These are phyloP conservation scores for Deladenus siricidicola DNA, from an alignment of 2,888 invertebrate genomes.

Conservation along the genomic window DNA sequence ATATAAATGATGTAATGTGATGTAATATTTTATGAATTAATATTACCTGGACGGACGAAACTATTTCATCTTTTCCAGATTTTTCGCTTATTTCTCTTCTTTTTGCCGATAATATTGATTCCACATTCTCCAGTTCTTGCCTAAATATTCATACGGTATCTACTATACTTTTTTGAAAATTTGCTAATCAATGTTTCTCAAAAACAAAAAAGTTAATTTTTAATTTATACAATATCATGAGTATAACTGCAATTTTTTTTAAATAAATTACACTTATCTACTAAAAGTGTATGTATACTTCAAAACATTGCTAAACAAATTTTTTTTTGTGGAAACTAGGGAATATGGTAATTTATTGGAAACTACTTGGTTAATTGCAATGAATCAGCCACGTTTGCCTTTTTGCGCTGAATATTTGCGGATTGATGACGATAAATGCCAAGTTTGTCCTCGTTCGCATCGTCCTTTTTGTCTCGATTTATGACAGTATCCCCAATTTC, in stretches of 20 bases:
- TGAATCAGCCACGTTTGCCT: slow-evolving; percentile 67
- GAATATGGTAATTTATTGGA: background rate
- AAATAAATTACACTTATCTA: no score
- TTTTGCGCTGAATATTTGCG: slow-evolving; percentile 65
- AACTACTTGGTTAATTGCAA: slow-evolving; percentile 56
- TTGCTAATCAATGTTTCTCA: no score
- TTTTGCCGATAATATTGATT: slow-evolving; percentile 20
- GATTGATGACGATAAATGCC: slow-evolving; percentile 75
- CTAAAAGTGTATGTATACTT: no score
- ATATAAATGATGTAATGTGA: background rate
- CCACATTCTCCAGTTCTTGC: slow-evolving; percentile 61
- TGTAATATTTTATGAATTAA: background rate
- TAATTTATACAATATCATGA: no score
- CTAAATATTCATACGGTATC: slow-evolving; percentile 63
- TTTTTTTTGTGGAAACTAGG: no score
- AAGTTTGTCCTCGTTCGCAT: slow-evolving; percentile 67
- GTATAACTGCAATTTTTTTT: no score
- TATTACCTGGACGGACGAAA: slow-evolving; percentile 30
- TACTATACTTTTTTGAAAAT: no score
- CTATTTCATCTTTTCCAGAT: slow-evolving; percentile 31
- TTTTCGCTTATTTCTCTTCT: slow-evolving; percentile 24
- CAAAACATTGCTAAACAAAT: no score
- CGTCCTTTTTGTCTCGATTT: slow-evolving; percentile 64
- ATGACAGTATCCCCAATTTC: slow-evolving; percentile 70
- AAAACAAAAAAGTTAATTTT: no score